A percentile compares a stretch with the other conserved stretches of the same genome.
Evolutionary conservation across 2,888 invertebrate genomes (phyloP).

Genomic region (Idaea dimidiata): DNA sequence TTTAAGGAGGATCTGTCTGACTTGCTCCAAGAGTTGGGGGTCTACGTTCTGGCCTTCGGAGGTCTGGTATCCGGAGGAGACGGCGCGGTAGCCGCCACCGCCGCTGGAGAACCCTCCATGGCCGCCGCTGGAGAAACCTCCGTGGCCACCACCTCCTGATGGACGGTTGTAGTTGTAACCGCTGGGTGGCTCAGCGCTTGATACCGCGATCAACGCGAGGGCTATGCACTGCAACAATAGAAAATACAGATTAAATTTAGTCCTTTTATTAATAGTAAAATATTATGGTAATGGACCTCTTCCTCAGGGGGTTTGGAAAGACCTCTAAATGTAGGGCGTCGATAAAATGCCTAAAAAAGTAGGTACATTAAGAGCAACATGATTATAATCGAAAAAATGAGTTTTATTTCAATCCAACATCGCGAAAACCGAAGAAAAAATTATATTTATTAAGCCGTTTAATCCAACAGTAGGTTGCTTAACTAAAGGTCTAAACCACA

Average conservation of each 20-base stretch:
- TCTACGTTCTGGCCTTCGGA: slow-evolving; percentile 92
- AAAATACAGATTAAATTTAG: not conserved
- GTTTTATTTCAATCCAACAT: too few relatives aligned
- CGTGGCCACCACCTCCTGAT: slow-evolving; percentile 67
- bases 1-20: slow-evolving; percentile 90
- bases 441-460: too few relatives aligned
- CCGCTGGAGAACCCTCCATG: slow-evolving; percentile 72
- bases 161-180: slow-evolving; percentile 89
- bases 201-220: slow-evolving; percentile 88
- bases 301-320: too few relatives aligned
- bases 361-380: too few relatives aligned
- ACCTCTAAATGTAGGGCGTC: too few relatives aligned
- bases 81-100: slow-evolving; percentile 87
- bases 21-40: slow-evolving; percentile 89
- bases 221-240: slow-evolving; percentile 86
- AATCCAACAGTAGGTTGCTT: not conserved
- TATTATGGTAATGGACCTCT: too few relatives aligned
- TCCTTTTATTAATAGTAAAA: too few relatives aligned
- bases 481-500: too few relatives aligned
- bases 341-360: too few relatives aligned
- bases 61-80: slow-evolving; percentile 89
- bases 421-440: too few relatives aligned
- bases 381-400: too few relatives aligned
- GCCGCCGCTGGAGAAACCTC: slow-evolving; percentile 60
- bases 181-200: slow-evolving; percentile 87